Base-by-base conservation (phyloP, 2,888 invertebrate species). In the Drosophila gaucha region DNA sequence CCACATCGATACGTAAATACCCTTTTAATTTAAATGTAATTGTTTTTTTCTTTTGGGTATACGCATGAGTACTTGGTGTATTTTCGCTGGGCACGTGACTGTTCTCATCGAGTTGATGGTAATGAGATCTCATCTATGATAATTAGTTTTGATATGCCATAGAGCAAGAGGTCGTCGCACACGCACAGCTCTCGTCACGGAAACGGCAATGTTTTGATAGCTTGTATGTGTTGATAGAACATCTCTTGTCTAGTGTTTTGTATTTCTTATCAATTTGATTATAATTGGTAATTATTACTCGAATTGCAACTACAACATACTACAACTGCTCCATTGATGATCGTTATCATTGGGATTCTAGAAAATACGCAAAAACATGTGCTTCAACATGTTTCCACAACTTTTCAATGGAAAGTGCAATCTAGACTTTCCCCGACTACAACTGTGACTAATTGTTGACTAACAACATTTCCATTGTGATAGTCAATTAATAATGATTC, bases 261-360 rank as follows among this genome's bases (percentile, higher is more conserved):
- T 16, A 50, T 41, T 52, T 56, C 58, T 72, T 77, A 73, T 80
- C 80, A 57, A 52, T 49, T 59, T 76, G 72, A 79, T 79, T 67
- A 67, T 62, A 50, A 67, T 64, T 64, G 54, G 49, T 38, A 67
- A 55, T 47, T 60, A 46, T 24, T 56, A 31, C 31, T 36, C 22
- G 30, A 24, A 16, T 28, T 18, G 33, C 47, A 52, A 6, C 28
- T 39, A 50, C n/a, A 22, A n/a, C n/a, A 33, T 47, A 55, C 39
- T 47, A 41, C 36, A 50, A 51, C 57, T 30, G 26, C 4, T 30
- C 6, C 50, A 47, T 30, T 36, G 64, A 71, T 77, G 46, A n/a
- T n/a, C n/a, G 35, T 49, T 62, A 52, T 73, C 60, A 16, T 6
- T 12, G 3, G 35, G 54, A 54, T 38, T 71, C 55, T 14, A 28